Evolutionary conservation across 37 sponge, comb jelly and placozoan species (phyloP), one percentile per base, ranked within the genome.

Genomic region (Crambe crambe): DNA sequence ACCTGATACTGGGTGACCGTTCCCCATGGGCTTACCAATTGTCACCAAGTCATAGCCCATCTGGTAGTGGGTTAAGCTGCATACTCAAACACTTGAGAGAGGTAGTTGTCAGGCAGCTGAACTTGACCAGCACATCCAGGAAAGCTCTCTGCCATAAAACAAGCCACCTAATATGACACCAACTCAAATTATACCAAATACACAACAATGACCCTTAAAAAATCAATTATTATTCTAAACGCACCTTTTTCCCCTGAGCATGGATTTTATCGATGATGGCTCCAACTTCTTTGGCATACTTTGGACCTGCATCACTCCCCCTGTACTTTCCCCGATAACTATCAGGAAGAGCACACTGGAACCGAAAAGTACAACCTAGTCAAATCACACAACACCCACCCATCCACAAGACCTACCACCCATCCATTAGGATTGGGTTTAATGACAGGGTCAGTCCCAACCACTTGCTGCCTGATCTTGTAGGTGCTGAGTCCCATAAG

Each of bases 1-100:
- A 34, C 77, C 94, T 26, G 97, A 73, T 18, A 97, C 78, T 0
- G 97, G 97, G 59, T 97, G 95, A 26, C 97, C 97, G 68, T 97
- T 97, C 17, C 95, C 97, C 94, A 97, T 97, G 1, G 97, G 97
- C 54, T 97, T 97, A 10, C 97, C 97, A 2, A 97, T 51, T 1
- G 92, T 94, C 47, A 97, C 95, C n/a, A n/a, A n/a, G n/a, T n/a
- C n/a, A n/a, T n/a, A n/a, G n/a, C n/a, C n/a, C n/a, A n/a, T n/a
- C n/a, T n/a, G n/a, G n/a, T n/a, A n/a, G n/a, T n/a, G n/a, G n/a
- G 92, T 60, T 92, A 32, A n/a, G 0, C 15, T 22, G 29, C 89
- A 80, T 64, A 97, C 97, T 86, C 63, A 75, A 88, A 97, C 4
- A 91, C 90, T 26, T 79, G 75, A 40, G 86, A 83, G 31, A 97